Evolutionary conservation across 2,888 invertebrate species (phyloP).

Genomic region (Ennomos erosarius): DNA sequence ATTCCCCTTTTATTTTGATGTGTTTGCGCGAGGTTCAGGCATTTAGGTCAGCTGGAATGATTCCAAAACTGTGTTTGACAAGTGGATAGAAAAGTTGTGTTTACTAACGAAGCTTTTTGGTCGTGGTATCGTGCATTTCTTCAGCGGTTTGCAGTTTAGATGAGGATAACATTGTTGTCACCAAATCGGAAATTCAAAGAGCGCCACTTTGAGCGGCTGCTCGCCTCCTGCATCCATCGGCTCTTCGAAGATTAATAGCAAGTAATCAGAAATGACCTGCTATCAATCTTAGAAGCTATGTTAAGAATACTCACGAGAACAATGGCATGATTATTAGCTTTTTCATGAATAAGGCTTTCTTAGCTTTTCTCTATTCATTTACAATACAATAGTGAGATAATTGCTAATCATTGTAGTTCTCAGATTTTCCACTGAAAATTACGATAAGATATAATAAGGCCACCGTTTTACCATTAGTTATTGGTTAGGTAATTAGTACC

Average conservation of each 20-base stretch:
- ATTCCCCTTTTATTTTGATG: slow-evolving; percentile 58
- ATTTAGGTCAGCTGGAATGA: slow-evolving; percentile 78
- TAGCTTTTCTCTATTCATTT: slow-evolving; percentile 23
- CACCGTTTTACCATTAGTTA: no score
- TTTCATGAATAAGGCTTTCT: slow-evolving; percentile 9
- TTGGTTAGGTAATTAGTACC: no score
- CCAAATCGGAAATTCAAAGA: no score
- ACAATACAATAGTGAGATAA: slow-evolving; percentile 26
- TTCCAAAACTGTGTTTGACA: slow-evolving; percentile 70
- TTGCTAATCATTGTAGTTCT: slow-evolving; percentile 17
- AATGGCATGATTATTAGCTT: slow-evolving; percentile 20
- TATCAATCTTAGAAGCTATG: neutral
- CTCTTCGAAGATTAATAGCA: no score
- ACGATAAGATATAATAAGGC: neutral
- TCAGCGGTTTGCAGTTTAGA: slow-evolving; percentile 7
- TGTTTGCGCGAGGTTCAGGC: slow-evolving; percentile 57
- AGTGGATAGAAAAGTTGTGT: slow-evolving; percentile 56
- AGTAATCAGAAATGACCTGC: no score
- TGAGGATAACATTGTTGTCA: slow-evolving; percentile 7
- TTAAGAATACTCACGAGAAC: slow-evolving; percentile 4
- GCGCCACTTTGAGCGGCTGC: no score
- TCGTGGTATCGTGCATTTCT: neutral
- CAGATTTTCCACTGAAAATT: neutral
- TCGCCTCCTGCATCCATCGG: no score
- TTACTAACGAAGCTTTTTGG: slow-evolving; percentile 45